Conservation (phyloP, 2,888 invertebrate species). For the Watsonalla binaria region DNA sequence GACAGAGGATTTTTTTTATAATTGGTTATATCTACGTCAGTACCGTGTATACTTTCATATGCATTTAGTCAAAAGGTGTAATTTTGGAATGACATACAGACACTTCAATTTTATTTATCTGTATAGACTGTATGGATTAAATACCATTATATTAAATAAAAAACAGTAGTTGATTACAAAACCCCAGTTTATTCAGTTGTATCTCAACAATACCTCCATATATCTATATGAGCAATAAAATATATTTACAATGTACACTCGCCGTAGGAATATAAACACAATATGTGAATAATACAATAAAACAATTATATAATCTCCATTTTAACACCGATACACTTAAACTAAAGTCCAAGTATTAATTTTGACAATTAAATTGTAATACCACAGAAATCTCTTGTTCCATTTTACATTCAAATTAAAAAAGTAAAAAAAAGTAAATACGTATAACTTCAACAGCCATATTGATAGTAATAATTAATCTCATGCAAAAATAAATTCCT, state of each 20-base stretch:
- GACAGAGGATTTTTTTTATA: too few relatives aligned
- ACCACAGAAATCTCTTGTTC: not conserved
- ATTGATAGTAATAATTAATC: conserved; percentile 33
- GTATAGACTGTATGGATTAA: too few relatives aligned
- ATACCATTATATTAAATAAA: conserved; percentile 7
- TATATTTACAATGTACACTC: conserved; percentile 40
- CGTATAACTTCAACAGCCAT: conserved; percentile 40
- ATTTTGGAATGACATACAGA: too few relatives aligned
- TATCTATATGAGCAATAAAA: conserved; percentile 13
- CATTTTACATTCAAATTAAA: not conserved
- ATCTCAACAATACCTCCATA: conserved; percentile 13
- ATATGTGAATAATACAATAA: conserved; percentile 20
- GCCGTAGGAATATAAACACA: conserved; percentile 6
- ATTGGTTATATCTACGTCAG: too few relatives aligned
- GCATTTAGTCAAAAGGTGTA: too few relatives aligned
- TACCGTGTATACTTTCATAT: too few relatives aligned
- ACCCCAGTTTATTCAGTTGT: conserved; percentile 26
- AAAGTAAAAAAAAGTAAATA: conserved; percentile 19
- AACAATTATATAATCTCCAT: conserved; percentile 27
- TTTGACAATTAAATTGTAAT: not conserved
- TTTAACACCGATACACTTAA: not conserved
- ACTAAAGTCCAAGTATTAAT: conserved; percentile 9
- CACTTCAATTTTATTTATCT: too few relatives aligned
- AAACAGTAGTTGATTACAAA: conserved; percentile 15
- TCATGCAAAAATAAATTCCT: conserved; percentile 24